Evolutionary conservation across 2,113 vertebrate genomes (phyloP).

Genomic region (Emydocephalus ijimae): DNA sequence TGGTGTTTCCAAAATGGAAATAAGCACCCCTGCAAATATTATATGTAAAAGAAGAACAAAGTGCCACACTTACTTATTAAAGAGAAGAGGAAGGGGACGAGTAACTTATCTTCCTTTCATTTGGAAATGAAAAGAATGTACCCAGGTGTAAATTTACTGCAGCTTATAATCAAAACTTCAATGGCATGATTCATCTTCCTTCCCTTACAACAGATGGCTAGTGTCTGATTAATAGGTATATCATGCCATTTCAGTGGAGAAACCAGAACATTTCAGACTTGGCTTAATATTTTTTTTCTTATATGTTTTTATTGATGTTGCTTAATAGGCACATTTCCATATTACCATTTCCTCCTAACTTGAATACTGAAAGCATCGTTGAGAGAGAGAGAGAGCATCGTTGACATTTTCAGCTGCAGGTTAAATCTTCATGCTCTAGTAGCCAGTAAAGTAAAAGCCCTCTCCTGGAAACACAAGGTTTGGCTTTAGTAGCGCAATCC

Average conservation of each 20-base stretch:
- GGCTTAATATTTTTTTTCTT: neutral
- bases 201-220: neutral
- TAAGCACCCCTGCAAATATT: neutral
- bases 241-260: neutral
- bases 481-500: neutral
- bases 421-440: neutral
- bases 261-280: neutral
- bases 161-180: neutral
- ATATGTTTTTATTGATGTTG: neutral
- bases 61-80: neutral
- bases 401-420: neutral
- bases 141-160: neutral
- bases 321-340: neutral
- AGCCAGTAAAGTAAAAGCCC: no score
- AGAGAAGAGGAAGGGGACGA: neutral
- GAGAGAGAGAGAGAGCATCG: neutral
- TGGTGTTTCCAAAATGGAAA: neutral
- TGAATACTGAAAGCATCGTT: neutral
- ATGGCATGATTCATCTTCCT: neutral
- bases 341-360: neutral
- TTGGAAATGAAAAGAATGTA: neutral
- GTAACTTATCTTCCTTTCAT: neutral
- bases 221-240: neutral
- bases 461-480: neutral
- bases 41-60: neutral